Evolutionary conservation across 1,140 invertebrate genomes (phyloP).

Genomic region (Eupristina koningsbergeri): DNA sequence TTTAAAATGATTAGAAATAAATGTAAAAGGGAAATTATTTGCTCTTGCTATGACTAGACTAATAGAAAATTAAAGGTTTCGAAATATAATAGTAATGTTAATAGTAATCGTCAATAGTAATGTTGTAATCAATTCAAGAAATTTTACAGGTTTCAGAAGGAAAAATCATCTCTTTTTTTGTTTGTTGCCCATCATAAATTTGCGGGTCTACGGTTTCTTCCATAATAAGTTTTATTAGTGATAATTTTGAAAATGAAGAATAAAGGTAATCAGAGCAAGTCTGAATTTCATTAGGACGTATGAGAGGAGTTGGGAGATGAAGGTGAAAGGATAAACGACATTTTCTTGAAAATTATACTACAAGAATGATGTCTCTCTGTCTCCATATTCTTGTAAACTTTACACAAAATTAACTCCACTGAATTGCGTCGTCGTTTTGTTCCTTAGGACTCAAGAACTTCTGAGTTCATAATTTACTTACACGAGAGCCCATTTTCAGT

Average conservation of each 20-base stretch:
- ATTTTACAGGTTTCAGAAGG: too few species aligned
- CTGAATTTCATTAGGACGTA: neutral
- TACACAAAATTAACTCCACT: constrained; percentile 60
- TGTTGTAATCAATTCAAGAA: too few species aligned
- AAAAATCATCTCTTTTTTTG: too few species aligned
- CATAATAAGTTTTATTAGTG: neutral
- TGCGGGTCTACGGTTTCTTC: too few species aligned
- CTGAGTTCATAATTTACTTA: neutral
- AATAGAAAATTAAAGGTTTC: too few species aligned
- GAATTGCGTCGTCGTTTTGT: constrained; percentile 54
- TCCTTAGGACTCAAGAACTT: neutral
- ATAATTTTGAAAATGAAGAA: neutral
- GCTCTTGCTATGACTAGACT: too few species aligned
- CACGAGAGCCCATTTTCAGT: neutral
- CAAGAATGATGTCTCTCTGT: neutral
- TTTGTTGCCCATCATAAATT: too few species aligned
- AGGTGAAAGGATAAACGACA: neutral
- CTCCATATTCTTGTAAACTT: constrained; percentile 51
- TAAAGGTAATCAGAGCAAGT: neutral
- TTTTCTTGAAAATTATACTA: neutral
- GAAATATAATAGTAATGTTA: too few species aligned
- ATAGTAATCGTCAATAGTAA: too few species aligned
- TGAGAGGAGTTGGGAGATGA: too few species aligned
- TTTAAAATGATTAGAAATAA: too few species aligned
- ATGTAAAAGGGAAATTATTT: too few species aligned